phyloP scores from a whole-genome alignment of 2,113 vertebrate genomes.

The Ondatra zibethicus region DNA sequence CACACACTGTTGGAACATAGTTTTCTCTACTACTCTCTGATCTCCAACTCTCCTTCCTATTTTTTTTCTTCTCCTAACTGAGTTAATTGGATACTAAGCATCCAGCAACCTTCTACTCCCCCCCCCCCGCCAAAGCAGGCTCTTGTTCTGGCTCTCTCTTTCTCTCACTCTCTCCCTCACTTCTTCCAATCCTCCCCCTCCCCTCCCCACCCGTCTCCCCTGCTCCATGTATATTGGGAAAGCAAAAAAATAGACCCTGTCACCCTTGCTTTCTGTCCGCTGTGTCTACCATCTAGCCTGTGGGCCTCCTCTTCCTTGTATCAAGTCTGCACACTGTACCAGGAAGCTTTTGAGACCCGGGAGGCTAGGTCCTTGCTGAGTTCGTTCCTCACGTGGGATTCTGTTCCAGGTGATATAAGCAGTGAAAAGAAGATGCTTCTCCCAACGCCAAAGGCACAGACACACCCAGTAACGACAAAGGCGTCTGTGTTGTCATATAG shows the following conservation, averaged over 20 bases:
- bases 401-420: neutral
- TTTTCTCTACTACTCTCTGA: neutral
- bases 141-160: neutral
- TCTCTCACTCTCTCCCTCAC: too few species aligned
- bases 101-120: neutral
- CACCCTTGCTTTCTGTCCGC: neutral
- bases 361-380: neutral
- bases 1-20: neutral
- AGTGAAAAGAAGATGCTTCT: neutral
- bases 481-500: neutral
- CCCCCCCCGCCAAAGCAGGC: neutral
- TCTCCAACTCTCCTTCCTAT: neutral
- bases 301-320: neutral
- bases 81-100: conserved; percentile 34
- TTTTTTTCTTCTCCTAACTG: neutral
- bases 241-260: accelerated
- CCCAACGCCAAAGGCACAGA: neutral
- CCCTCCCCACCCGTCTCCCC: neutral
- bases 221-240: too few species aligned
- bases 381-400: neutral
- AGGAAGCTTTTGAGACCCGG: neutral
- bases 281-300: neutral
- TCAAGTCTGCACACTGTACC: neutral
- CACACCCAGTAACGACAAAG: neutral
- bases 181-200: too few species aligned